phyloP scores from a whole-genome alignment of 2,797 vertebrate genomes.

The Danio jaintianensis region DNA sequence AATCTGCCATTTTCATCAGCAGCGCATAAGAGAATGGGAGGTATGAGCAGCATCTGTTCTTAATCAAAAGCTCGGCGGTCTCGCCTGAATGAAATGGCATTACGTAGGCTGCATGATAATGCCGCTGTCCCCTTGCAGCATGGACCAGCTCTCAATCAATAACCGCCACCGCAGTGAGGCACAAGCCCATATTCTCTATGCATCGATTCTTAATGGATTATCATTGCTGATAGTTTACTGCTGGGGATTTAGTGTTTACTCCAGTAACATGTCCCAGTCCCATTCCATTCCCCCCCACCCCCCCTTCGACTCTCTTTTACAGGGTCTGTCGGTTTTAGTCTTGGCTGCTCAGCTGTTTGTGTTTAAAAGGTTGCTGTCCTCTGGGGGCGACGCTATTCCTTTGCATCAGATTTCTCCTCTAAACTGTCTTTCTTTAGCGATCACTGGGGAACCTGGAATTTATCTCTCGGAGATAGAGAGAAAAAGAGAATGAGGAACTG shows the following conservation, averaged over 20 bases:
- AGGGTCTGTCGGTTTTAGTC: constrained; percentile 31
- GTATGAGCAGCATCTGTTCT: constrained; percentile 54
- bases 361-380: constrained; percentile 59
- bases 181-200: constrained; percentile 33
- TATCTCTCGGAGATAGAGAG: constrained; percentile 24
- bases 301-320: constrained; percentile 31
- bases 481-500: constrained; percentile 20
- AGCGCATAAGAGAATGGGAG: constrained; percentile 43
- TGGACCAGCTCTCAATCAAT: constrained; percentile 22
- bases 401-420: constrained; percentile 69
- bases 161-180: neutral
- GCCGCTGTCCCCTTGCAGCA: neutral
- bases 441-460: constrained; percentile 57
- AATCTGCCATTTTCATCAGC: constrained; percentile 48
- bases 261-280: constrained; percentile 5
- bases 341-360: constrained; percentile 29
- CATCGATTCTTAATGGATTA: constrained; percentile 49
- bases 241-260: constrained; percentile 28
- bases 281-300: neutral
- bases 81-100: constrained; percentile 40
- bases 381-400: constrained; percentile 60
- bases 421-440: constrained; percentile 70
- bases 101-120: constrained; percentile 51
- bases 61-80: constrained; percentile 43
- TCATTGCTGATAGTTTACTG: constrained; percentile 32